phyloP scores from a whole-genome alignment of 2,888 invertebrate species.

The Agriopis aurantiaria region DNA sequence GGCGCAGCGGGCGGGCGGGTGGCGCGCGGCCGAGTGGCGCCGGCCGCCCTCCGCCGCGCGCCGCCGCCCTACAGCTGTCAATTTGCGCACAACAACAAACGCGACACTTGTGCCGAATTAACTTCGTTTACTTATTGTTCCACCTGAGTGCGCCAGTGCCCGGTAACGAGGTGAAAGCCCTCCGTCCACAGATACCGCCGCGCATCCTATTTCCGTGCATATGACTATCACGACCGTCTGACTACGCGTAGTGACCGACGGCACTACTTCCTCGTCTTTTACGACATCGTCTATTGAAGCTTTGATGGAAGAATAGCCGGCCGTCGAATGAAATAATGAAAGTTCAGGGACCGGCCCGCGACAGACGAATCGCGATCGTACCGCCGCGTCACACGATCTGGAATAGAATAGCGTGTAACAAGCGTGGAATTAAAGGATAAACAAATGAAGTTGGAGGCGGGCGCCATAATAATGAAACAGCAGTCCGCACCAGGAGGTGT shows the following conservation, averaged over 20 bases:
- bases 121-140: constrained; percentile 78
- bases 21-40: constrained; percentile 49
- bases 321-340: constrained; percentile 71
- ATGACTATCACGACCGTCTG: constrained; percentile 11
- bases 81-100: constrained; percentile 63
- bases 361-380: constrained; percentile 76
- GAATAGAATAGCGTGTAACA: constrained; percentile 79
- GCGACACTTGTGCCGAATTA: constrained; percentile 70
- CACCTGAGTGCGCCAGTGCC: constrained; percentile 45
- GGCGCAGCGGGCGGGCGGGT: constrained; percentile 50
- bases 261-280: constrained; percentile 19
- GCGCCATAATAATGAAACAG: constrained; percentile 80
- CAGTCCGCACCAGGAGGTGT: constrained; percentile 82
- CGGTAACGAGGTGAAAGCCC: constrained; percentile 62
- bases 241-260: constrained; percentile 21
- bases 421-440: constrained; percentile 85
- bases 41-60: constrained; percentile 52
- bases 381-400: constrained; percentile 79
- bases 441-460: constrained; percentile 81
- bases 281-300: constrained; percentile 44
- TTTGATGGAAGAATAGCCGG: constrained; percentile 55
- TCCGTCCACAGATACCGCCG: constrained; percentile 29
- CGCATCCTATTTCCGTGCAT: constrained; percentile 28
- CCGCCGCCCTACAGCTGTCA: constrained; percentile 51
- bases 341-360: constrained; percentile 69